Conservation (phyloP, 2,888 invertebrate species). For the Heliconius sara region DNA sequence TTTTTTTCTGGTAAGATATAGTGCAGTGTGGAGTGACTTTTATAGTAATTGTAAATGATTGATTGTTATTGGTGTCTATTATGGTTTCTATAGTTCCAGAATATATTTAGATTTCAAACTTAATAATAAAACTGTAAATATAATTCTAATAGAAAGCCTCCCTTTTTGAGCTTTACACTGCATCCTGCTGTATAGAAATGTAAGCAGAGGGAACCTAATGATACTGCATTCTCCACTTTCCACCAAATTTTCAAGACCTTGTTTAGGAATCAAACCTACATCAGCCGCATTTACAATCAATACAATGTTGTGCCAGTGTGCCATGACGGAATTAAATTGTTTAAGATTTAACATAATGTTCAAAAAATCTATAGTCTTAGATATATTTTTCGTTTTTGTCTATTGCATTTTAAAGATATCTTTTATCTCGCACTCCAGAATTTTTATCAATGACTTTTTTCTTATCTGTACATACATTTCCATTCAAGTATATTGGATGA, state of each 20-base stretch:
- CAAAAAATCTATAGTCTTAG: neutral
- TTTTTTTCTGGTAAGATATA: too few relatives aligned
- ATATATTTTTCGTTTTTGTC: neutral
- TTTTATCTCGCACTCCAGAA: constrained; percentile 4
- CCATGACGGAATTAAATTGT: too few relatives aligned
- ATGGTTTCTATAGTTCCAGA: neutral
- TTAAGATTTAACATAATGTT: too few relatives aligned
- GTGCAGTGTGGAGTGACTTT: neutral
- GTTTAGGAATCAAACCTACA: too few relatives aligned
- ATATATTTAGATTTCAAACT: neutral
- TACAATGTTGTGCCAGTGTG: too few relatives aligned
- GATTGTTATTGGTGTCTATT: neutral
- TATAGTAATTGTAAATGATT: neutral
- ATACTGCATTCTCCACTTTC: too few relatives aligned
- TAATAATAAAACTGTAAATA: neutral
- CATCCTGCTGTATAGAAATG: too few relatives aligned
- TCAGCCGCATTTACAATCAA: too few relatives aligned
- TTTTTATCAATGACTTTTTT: neutral
- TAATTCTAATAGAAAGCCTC: too few relatives aligned
- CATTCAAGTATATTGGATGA: constrained; percentile 4
- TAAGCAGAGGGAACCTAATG: too few relatives aligned
- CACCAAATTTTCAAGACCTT: too few relatives aligned
- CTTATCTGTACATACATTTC: neutral
- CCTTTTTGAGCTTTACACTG: too few relatives aligned
- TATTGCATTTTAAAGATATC: constrained; percentile 16